Evolutionary conservation across 53 echinoderm and acorn worm species (phyloP).

Genomic region (Zoroaster sp.): DNA sequence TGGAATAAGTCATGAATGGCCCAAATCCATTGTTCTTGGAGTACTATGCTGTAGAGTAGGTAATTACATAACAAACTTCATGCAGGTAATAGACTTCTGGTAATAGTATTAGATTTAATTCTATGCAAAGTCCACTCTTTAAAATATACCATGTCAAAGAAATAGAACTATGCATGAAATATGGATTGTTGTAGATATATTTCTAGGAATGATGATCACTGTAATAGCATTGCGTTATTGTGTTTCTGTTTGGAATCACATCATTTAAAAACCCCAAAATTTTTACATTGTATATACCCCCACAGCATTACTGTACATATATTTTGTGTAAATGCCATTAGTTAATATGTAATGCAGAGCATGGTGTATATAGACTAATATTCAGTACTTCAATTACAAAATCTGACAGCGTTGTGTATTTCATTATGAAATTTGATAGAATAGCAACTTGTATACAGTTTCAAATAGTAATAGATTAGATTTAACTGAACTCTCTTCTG

Average conservation of each 20-base stretch:
- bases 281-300: not conserved
- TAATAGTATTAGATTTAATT: too few relatives aligned
- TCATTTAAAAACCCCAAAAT: not conserved
- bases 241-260: not conserved
- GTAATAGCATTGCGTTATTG: too few relatives aligned
- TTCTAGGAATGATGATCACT: too few relatives aligned
- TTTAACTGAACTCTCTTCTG: not conserved
- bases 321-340: slow-evolving; percentile 17
- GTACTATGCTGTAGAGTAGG: too few relatives aligned
- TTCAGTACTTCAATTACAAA: not conserved
- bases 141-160: too few relatives aligned
- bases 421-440: not conserved
- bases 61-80: too few relatives aligned
- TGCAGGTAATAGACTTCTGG: too few relatives aligned
- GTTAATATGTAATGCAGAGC: slow-evolving; percentile 21
- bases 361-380: not conserved
- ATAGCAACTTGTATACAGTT: not conserved
- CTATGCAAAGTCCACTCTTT: too few relatives aligned
- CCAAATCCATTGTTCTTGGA: too few relatives aligned
- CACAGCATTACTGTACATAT: slow-evolving; percentile 43
- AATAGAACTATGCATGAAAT: too few relatives aligned
- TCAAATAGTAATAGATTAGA: not conserved
- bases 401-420: not conserved
- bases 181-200: too few relatives aligned
- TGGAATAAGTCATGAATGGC: too few relatives aligned